These are phyloP conservation scores for Heliconius cydno DNA, from an alignment of 2,888 invertebrate species.

Conservation along the genomic window DNA sequence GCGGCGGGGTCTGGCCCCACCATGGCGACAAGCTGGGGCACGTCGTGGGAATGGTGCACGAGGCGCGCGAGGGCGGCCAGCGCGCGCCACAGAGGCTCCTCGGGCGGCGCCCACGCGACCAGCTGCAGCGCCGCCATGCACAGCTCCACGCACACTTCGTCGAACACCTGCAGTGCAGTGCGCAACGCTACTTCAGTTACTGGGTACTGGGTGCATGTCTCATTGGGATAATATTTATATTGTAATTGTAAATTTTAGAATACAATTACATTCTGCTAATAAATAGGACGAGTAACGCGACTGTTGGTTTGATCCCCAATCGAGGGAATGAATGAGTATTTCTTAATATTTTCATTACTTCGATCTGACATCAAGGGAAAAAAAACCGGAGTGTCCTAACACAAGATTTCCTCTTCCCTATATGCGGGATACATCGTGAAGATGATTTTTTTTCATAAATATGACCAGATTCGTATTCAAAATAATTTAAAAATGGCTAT, in stretches of 20 bases:
- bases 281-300: background rate
- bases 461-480: too few species aligned
- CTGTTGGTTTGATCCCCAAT: too few species aligned
- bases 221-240: too few species aligned
- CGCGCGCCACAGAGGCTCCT: slow-evolving; percentile 91
- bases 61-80: slow-evolving; percentile 90
- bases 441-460: too few species aligned
- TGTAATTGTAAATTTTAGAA: background rate
- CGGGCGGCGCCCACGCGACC: slow-evolving; percentile 90
- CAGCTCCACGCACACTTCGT: slow-evolving; percentile 95
- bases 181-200: background rate
- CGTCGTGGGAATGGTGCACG: slow-evolving; percentile 91
- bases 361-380: too few species aligned
- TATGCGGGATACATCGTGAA: too few species aligned
- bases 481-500: background rate
- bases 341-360: too few species aligned
- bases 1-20: slow-evolving; percentile 93
- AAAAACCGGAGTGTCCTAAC: too few species aligned
- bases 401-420: too few species aligned
- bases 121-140: slow-evolving; percentile 96
- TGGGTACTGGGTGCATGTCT: background rate
- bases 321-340: too few species aligned
- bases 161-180: slow-evolving; percentile 88
- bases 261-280: background rate
- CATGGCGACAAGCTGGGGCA: slow-evolving; percentile 94